Percentiles rank a stretch among this genome's conserved stretches.
phyloP scores from a whole-genome alignment of 2,113 vertebrate species.

The Ascaphus truei region DNA sequence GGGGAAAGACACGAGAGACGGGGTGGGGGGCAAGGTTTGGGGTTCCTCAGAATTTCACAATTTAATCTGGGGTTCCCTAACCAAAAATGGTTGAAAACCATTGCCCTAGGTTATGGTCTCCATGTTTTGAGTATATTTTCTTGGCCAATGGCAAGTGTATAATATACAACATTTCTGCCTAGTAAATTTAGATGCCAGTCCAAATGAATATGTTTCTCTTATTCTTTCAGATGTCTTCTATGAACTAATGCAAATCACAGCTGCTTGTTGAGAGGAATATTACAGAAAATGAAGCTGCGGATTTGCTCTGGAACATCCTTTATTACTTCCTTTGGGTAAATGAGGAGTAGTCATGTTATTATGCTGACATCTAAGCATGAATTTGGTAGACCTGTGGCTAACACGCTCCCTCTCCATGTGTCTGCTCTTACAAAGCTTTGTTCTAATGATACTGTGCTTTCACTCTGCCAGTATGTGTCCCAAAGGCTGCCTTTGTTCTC shows the following conservation, averaged over 20 bases:
- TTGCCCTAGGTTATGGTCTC: too few relatives aligned
- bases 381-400: conserved; percentile 96
- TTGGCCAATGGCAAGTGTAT: too few relatives aligned
- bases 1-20: too few relatives aligned
- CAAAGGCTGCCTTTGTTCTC: conserved; percentile 90
- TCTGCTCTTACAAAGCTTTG: conserved; percentile 95
- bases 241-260: conserved; percentile 1
- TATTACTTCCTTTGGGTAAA: conserved; percentile 54
- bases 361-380: conserved; percentile 91
- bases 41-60: too few relatives aligned
- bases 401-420: conserved; percentile 96
- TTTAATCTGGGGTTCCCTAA: too few relatives aligned
- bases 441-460: conserved; percentile 97
- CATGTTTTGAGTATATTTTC: too few relatives aligned
- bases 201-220: too few relatives aligned
- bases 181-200: too few relatives aligned
- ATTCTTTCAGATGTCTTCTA: not conserved
- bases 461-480: conserved; percentile 98
- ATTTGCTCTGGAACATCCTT: conserved; percentile 42
- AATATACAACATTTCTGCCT: too few relatives aligned
- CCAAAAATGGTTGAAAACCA: too few relatives aligned
- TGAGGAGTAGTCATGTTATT: conserved; percentile 75
- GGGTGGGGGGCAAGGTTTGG: too few relatives aligned
- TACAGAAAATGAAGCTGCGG: conserved; percentile 33
- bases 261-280: not conserved